Base-by-base conservation (phyloP, 2,888 invertebrate genomes). In the Sepioteuthis lessoniana region DNA sequence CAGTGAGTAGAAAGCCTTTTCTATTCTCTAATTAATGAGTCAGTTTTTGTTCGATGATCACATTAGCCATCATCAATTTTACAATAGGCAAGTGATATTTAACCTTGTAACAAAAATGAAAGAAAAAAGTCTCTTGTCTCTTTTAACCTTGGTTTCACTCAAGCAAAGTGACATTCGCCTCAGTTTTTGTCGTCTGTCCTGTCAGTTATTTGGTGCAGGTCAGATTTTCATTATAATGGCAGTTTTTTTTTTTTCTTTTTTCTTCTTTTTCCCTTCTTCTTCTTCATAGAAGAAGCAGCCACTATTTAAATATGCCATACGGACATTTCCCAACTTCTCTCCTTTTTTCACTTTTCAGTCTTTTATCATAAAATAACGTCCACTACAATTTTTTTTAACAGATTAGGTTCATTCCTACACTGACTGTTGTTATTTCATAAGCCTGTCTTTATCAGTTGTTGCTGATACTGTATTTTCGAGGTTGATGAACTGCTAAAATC, bases 121-220 rank as follows among this genome's bases (percentile, higher is more conserved):
- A n/a, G n/a, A 60, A 60, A 76, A 76, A 76, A 35, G 76, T n/a
- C 35, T 76, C 35, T 2, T n/a, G 76, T n/a, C 35, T 76, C 16
- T n/a, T n/a, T 76, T 76, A n/a, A 76, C 76, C 76, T 76, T 76
- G 76, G 19, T 76, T 76, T 76, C 55, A 21, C 55, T 55, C 76
- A n/a, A 35, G n/a, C 35, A 76, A 76, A 76, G 76, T 76, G 76
- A 76, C 76, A 76, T 76, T 76, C n/a, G 35, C n/a, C 4, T 76
- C 16, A n/a, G n/a, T 76, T 76, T 76, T n/a, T 76, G n/a, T 76
- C 76, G n/a, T 76, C 76, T 76, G 76, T 76, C 76, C 76, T 76
- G 76, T 76, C 76, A n/a, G n/a, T 2, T n/a, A 76, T 35, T 76
- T 76, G 76, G 76, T 76, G 31, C 31, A 31, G 16, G 76, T 76